Conservation (phyloP, 1,140 invertebrate genomes). For the Drosophila pseudoananassae region DNA sequence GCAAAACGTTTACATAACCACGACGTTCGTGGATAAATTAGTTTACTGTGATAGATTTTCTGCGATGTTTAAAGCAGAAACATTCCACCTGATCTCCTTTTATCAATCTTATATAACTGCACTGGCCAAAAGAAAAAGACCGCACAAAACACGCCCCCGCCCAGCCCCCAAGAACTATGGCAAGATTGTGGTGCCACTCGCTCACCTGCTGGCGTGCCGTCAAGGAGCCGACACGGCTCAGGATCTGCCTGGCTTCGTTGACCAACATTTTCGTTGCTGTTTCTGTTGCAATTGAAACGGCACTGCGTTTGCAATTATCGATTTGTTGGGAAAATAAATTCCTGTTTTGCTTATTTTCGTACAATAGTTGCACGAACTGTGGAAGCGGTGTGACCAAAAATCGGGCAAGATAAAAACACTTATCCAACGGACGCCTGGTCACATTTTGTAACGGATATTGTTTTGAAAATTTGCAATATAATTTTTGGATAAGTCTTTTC, state of each 20-base stretch:
- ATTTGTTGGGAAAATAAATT: conserved; percentile 39
- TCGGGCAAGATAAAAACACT: conserved; percentile 2
- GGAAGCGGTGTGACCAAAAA: conserved; percentile 8
- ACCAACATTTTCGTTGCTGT: conserved; percentile 65
- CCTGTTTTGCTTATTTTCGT: conserved; percentile 49
- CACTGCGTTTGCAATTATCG: conserved; percentile 82
- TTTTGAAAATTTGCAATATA: not conserved
- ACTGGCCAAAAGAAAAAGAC: conserved; percentile 22
- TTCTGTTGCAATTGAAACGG: conserved; percentile 72
- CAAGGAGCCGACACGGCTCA: conserved; percentile 69
- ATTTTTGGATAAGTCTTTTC: too few relatives aligned
- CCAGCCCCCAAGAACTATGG: conserved; percentile 3
- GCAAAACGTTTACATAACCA: conserved; percentile 68
- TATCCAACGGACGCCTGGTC: conserved; percentile 1
- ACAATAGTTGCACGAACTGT: conserved; percentile 42
- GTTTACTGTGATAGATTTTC: not conserved
- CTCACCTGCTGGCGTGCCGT: conserved; percentile 77
- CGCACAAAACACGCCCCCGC: conserved; percentile 10
- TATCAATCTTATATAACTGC: conserved; percentile 57
- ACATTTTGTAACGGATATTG: not conserved
- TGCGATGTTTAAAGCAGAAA: conserved; percentile 16
- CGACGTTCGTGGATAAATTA: conserved; percentile 16
- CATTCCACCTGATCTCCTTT: conserved; percentile 10
- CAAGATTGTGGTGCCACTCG: not conserved
- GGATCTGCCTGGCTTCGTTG: conserved; percentile 70